Conservation (phyloP, 2,113 vertebrate species). For the Callorhinus ursinus region DNA sequence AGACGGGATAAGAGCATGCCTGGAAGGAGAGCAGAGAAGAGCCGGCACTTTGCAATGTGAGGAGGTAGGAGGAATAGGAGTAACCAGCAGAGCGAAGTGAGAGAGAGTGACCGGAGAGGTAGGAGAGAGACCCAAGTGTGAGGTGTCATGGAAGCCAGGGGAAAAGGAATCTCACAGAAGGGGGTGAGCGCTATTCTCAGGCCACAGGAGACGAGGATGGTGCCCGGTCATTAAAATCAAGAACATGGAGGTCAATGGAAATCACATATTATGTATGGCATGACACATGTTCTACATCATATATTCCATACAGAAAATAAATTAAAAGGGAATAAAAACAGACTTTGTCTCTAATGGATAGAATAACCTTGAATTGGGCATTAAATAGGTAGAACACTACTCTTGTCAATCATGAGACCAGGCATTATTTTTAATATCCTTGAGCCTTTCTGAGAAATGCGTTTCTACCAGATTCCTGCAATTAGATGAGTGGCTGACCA, state of each 20-base stretch:
- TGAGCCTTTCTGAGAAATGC: not conserved
- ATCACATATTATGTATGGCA: not conserved
- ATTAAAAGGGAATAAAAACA: not conserved
- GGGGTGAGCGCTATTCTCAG: not conserved
- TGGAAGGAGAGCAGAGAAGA: not conserved
- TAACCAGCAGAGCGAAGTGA: not conserved
- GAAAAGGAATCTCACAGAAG: not conserved
- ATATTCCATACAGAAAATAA: conserved; percentile 2
- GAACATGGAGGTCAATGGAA: not conserved
- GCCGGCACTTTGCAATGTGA: not conserved
- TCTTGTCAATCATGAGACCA: not conserved
- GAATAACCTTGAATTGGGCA: not conserved
- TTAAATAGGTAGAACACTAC: not conserved
- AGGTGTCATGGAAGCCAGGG: not conserved
- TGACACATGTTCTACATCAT: not conserved
- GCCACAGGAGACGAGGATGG: not conserved
- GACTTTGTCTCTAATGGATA: not conserved
- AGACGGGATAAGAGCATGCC: not conserved
- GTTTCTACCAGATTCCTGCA: conserved; percentile 25
- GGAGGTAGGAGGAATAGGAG: not conserved
- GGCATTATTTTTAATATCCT: conserved; percentile 7
- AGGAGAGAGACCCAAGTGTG: not conserved
- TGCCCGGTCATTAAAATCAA: not conserved
- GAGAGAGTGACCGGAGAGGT: not conserved
- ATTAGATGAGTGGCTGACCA: conserved; percentile 20